phyloP scores from a whole-genome alignment of 2,797 vertebrate species.

The Pygocentrus nattereri region DNA sequence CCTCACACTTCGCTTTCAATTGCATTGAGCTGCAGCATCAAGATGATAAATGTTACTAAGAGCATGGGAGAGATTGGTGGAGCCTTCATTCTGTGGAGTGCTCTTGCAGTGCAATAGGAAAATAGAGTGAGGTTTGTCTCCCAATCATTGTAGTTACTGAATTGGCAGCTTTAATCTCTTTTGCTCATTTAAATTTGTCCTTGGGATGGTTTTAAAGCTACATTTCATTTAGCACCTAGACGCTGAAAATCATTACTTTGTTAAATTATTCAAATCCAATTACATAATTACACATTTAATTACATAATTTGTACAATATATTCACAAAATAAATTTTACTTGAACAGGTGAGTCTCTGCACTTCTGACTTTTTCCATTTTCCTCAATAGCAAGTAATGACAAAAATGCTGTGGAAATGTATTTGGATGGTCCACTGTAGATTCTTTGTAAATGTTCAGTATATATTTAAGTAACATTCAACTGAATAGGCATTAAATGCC shows the following conservation, averaged over 20 bases:
- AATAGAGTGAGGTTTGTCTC: neutral
- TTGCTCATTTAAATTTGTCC: neutral
- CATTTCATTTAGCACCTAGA: neutral
- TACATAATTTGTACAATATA: neutral
- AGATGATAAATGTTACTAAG: neutral
- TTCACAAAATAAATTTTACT: no score
- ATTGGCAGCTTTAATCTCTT: neutral
- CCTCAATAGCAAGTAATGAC: no score
- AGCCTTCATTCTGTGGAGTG: constrained; percentile 18
- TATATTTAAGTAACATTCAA: no score
- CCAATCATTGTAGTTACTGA: no score
- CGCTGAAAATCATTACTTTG: neutral
- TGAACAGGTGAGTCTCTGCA: no score
- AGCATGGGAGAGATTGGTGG: neutral
- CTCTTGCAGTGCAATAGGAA: neutral
- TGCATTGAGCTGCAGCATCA: neutral
- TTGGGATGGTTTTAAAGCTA: neutral
- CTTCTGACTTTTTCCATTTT: no score
- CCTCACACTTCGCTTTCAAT: neutral
- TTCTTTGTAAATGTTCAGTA: no score
- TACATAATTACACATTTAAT: neutral
- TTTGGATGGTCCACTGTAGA: no score
- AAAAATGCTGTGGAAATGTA: no score
- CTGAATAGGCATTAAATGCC: no score
- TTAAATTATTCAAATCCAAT: neutral